Evolutionary conservation across 2,113 vertebrate genomes (phyloP).

Genomic region (Callocephalon fimbriatum): DNA sequence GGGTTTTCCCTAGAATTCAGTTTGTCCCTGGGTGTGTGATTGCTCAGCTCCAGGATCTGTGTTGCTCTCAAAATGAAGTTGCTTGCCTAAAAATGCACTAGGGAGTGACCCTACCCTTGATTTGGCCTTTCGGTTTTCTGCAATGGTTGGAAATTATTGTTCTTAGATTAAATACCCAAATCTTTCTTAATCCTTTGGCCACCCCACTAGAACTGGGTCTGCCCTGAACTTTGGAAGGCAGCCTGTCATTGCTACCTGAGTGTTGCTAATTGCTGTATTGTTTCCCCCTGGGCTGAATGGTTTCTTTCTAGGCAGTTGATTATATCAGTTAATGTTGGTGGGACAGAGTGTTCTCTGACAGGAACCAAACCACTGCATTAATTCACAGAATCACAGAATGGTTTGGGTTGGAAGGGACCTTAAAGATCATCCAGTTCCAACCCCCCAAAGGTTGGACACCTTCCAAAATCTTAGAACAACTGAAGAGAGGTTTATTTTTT

Average conservation of each 20-base stretch:
- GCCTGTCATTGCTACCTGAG: neutral
- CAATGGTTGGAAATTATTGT: neutral
- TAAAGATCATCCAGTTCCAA: neutral
- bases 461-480: neutral
- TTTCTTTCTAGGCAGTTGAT: neutral
- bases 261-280: neutral
- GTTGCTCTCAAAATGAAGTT: neutral
- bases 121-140: neutral
- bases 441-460: neutral
- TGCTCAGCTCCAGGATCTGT: neutral
- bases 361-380: neutral
- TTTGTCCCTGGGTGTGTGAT: neutral
- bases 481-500: neutral
- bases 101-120: neutral
- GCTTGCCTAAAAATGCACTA: neutral
- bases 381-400: neutral
- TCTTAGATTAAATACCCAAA: neutral
- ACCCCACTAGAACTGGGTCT: neutral
- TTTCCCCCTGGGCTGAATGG: neutral
- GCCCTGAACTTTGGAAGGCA: neutral
- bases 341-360: neutral
- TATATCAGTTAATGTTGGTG: neutral
- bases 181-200: neutral
- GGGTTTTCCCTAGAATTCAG: neutral
- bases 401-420: neutral